Percentiles rank a stretch among this genome's conserved stretches.
phyloP scores from a whole-genome alignment of 1,140 invertebrate genomes.

The Nebria ingens region DNA sequence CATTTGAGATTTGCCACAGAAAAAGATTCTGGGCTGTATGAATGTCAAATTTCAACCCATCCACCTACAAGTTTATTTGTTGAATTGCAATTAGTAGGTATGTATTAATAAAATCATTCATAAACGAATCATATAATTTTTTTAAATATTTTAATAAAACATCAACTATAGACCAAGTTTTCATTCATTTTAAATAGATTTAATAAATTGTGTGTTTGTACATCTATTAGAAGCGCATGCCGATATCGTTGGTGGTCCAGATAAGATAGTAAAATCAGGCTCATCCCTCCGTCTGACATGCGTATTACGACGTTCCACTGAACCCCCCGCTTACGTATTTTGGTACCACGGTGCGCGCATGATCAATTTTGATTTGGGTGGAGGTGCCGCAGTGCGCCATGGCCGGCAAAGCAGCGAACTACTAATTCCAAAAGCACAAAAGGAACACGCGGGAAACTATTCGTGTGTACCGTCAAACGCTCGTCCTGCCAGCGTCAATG shows the following conservation, averaged over 20 bases:
- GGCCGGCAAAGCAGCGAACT: conserved; percentile 42
- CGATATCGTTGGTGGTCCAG: conserved; percentile 58
- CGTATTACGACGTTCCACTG: conserved; percentile 55
- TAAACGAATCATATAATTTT: not conserved
- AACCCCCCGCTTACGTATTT: conserved; percentile 57
- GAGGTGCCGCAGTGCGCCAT: conserved; percentile 48
- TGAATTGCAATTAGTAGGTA: conserved; percentile 54
- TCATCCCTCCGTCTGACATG: conserved; percentile 61
- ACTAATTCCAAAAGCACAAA: conserved; percentile 42
- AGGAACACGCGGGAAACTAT: conserved; percentile 47
- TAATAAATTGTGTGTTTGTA: conserved; percentile 1
- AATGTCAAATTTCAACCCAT: conserved; percentile 63
- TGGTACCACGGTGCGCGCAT: conserved; percentile 65
- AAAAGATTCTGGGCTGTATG: conserved; percentile 57
- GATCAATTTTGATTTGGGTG: conserved; percentile 64
- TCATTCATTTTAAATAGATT: too few species aligned
- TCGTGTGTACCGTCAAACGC: conserved; percentile 47
- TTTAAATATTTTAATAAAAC: not conserved
- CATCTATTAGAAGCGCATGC: conserved; percentile 54
- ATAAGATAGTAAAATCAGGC: conserved; percentile 62
- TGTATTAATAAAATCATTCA: conserved; percentile 26
- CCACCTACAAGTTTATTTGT: conserved; percentile 58
- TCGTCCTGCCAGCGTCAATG: conserved; percentile 41
- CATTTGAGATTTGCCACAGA: conserved; percentile 78
- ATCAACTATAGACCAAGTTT: too few species aligned